These are phyloP conservation scores for Lottia scabra DNA, from an alignment of 2,888 invertebrate genomes.

Conservation along the genomic window DNA sequence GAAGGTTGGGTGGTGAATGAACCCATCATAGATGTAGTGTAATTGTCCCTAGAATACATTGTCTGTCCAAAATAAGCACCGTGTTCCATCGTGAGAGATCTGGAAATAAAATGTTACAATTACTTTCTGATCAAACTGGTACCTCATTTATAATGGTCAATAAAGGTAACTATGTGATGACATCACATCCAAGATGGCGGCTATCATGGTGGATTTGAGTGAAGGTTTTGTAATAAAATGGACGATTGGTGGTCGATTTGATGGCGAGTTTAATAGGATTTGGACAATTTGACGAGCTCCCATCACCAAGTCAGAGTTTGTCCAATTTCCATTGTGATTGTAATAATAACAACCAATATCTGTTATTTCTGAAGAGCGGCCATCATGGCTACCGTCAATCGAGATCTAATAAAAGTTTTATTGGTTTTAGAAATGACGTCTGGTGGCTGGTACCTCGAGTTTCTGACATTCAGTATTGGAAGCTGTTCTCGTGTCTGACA, in stretches of 20 bases:
- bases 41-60: conserved; percentile 46
- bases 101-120: neutral
- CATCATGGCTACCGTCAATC: neutral
- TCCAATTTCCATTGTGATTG: neutral
- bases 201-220: neutral
- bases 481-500: too few relatives aligned
- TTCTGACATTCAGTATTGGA: too few relatives aligned
- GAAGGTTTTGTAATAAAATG: neutral
- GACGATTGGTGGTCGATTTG: neutral
- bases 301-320: neutral
- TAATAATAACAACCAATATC: neutral
- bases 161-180: neutral
- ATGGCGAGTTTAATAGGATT: conserved; percentile 1
- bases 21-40: conserved; percentile 28
- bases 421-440: neutral
- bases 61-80: conserved; percentile 49
- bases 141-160: conserved; percentile 2
- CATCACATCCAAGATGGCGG: neutral
- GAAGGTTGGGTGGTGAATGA: conserved; percentile 25
- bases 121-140: neutral
- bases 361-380: neutral
- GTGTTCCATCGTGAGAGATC: conserved; percentile 45
- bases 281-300: neutral
- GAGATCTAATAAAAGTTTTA: neutral
- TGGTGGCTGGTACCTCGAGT: neutral